These are phyloP conservation scores for Bolborhynchus lineola DNA, from an alignment of 2,113 vertebrate species.

Conservation along the genomic window DNA sequence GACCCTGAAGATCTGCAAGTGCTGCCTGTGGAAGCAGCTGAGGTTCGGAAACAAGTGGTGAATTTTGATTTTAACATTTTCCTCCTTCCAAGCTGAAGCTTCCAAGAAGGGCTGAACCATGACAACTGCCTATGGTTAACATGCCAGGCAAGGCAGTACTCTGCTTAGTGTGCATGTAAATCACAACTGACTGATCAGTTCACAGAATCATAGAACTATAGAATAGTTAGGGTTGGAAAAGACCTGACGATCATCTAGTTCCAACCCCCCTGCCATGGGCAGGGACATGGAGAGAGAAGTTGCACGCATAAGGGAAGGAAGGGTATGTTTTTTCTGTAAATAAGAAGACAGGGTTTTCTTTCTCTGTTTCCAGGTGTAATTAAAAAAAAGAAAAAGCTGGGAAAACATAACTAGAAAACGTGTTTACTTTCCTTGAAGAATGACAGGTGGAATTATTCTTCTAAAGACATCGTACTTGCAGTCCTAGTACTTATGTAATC, in stretches of 20 bases:
- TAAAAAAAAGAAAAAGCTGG: background rate
- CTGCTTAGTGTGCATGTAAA: slow-evolving; percentile 42
- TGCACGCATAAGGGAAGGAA: slow-evolving; percentile 4
- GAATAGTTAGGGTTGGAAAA: too few relatives aligned
- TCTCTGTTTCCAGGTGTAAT: background rate
- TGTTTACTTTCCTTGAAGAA: background rate
- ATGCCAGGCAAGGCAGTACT: background rate
- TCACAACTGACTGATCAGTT: background rate
- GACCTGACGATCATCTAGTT: too few relatives aligned
- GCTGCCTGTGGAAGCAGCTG: background rate
- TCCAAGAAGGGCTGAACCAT: slow-evolving; percentile 69
- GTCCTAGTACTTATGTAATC: background rate
- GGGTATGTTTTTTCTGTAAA: slow-evolving; percentile 21
- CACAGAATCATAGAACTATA: background rate
- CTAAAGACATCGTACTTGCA: background rate
- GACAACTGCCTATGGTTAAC: slow-evolving; percentile 61
- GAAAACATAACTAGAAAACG: background rate
- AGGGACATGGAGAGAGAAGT: slow-evolving; percentile 42
- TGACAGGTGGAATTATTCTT: background rate
- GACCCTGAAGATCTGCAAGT: background rate
- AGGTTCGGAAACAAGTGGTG: background rate
- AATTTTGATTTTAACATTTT: slow-evolving; percentile 61
- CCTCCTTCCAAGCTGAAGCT: slow-evolving; percentile 66
- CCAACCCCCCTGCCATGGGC: too few relatives aligned
- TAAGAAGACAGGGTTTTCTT: background rate